Base-by-base conservation (phyloP, 2,113 vertebrate genomes). In the Centropus unirufus region DNA sequence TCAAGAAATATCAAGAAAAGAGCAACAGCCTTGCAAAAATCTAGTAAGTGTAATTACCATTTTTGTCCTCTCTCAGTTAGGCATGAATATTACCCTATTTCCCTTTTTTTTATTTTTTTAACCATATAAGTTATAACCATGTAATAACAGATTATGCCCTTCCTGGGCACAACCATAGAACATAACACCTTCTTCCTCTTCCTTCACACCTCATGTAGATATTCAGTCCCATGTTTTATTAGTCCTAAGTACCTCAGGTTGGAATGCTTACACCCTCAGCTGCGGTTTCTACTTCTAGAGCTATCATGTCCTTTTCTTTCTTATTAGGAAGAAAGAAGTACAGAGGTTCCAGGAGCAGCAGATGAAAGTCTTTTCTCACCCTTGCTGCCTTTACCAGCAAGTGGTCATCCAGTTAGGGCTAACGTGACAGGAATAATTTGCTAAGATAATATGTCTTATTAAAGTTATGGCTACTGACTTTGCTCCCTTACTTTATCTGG, bases 341-440 rank as follows among this genome's bases (percentile, higher is more conserved):
- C n/a, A 61, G 30, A 81, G 12, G 11, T 64, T 83, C 72, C 47
- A 92, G 63, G 22, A 87, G 20, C 24, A 85, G 52, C 44, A 63
- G 21, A 1, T 69, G 27, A 13, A 34, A n/a, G 14, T 23, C 8
- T 75, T 85, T 59, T 80, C 70, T 85, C 36, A 47, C 18, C 75
- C 12, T 55, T 44, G 29, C 20, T 77, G 67, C 63, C 62, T 29
- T 51, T 83, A 59, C 20, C 40, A 83, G 24, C 64, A 74, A 83
- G 66, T 24, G 30, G 23, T 57, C 78, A 39, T 58, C 52, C 36
- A 62, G 49, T 36, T 74, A 79, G 21, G 16, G 62, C 74, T 94
- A 94, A 95, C 44, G 11, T 46, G 89, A 92, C 72, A 92, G 83
- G 51, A 92, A 73, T 78, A 83, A 95, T 87, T 58, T 90, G 44